These are phyloP conservation scores for Dryoscopus gambensis DNA, from an alignment of 2,113 vertebrate genomes.

Conservation along the genomic window DNA sequence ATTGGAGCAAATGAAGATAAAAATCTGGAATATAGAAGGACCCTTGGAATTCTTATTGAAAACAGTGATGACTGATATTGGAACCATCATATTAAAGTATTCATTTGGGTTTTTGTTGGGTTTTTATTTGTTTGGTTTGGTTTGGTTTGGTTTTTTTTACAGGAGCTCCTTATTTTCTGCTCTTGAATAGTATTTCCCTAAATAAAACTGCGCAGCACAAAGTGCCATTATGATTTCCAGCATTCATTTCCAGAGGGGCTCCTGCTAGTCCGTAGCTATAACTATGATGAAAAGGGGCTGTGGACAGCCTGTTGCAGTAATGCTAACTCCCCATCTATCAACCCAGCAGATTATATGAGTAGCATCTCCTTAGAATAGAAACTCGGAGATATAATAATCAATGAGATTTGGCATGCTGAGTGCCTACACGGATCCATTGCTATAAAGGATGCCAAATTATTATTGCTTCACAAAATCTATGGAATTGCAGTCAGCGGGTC, in stretches of 20 bases:
- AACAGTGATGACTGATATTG: not conserved
- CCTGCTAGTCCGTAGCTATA: constrained; percentile 63
- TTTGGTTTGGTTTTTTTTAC: not conserved
- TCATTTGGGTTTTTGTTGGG: not conserved
- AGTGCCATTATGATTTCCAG: constrained; percentile 73
- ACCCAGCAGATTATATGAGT: constrained; percentile 28
- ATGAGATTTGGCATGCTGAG: not conserved
- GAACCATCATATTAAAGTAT: constrained; percentile 27
- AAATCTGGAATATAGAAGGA: constrained; percentile 42
- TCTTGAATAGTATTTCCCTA: constrained; percentile 63
- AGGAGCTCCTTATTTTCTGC: constrained; percentile 52
- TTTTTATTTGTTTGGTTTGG: not conserved
- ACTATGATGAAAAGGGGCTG: constrained; percentile 70
- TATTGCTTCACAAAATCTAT: not conserved
- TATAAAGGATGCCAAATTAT: not conserved
- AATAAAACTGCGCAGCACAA: constrained; percentile 57
- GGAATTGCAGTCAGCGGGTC: not conserved
- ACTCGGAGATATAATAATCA: constrained; percentile 15
- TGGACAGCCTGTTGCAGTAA: constrained; percentile 55
- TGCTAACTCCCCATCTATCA: constrained; percentile 68
- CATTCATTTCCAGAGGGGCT: constrained; percentile 71
- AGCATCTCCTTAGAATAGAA: constrained; percentile 50
- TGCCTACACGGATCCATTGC: not conserved
- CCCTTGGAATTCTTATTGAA: not conserved
- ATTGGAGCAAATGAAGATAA: constrained; percentile 28